These are phyloP conservation scores for Pollimyrus isidori DNA, from an alignment of 2,113 vertebrate species.

Conservation along the genomic window DNA sequence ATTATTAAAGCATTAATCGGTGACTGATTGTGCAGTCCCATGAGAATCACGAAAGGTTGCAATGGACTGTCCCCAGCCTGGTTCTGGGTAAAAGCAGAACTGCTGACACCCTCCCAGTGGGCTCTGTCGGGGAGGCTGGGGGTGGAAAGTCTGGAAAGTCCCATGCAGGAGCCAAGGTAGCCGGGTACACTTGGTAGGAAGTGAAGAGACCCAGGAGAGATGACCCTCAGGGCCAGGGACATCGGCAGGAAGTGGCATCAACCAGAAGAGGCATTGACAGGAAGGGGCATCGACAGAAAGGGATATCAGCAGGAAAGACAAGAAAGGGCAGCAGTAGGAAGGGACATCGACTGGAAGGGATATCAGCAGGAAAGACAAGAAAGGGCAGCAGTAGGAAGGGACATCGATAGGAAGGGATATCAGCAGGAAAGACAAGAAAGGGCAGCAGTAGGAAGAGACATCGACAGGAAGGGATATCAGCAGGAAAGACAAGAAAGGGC, in stretches of 20 bases:
- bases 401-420: too few relatives aligned
- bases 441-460: background rate
- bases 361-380: too few relatives aligned
- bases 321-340: too few relatives aligned
- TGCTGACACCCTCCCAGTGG: background rate
- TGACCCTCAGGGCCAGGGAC: background rate
- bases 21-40: background rate
- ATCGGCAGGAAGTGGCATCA: background rate
- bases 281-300: background rate
- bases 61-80: background rate
- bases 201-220: background rate
- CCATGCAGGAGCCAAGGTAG: background rate
- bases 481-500: too few relatives aligned
- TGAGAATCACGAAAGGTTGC: background rate
- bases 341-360: too few relatives aligned
- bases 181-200: background rate
- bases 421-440: too few relatives aligned
- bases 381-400: too few relatives aligned
- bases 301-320: too few relatives aligned
- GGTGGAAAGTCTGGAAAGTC: background rate
- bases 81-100: background rate
- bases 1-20: background rate
- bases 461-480: too few relatives aligned
- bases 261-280: background rate
- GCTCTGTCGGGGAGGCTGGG: background rate